These are phyloP conservation scores for Troilus luridus DNA, from an alignment of 2,888 invertebrate species.

Conservation along the genomic window DNA sequence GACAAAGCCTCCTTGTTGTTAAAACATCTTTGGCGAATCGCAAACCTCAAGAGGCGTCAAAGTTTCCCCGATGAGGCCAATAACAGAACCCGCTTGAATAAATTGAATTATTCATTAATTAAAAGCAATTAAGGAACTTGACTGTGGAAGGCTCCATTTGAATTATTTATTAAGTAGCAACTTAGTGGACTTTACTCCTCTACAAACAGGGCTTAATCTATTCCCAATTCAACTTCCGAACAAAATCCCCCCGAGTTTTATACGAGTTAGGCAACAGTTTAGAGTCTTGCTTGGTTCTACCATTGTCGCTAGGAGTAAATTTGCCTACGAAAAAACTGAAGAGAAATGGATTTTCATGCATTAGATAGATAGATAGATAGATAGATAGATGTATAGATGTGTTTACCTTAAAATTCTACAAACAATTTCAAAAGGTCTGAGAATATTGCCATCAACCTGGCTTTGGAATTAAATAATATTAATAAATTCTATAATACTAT, in stretches of 20 bases:
- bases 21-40: not conserved
- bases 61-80: conserved; percentile 4
- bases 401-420: too few relatives aligned
- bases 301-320: not conserved
- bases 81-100: not conserved
- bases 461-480: too few relatives aligned
- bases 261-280: not conserved
- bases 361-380: too few relatives aligned
- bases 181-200: conserved; percentile 9
- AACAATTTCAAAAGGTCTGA: too few relatives aligned
- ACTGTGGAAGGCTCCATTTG: not conserved
- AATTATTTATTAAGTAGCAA: conserved; percentile 25
- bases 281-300: not conserved
- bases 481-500: too few relatives aligned
- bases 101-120: conserved; percentile 39
- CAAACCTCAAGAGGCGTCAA: not conserved
- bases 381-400: too few relatives aligned
- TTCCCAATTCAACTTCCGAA: not conserved
- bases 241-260: not conserved
- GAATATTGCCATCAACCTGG: too few relatives aligned
- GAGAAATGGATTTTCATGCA: not conserved
- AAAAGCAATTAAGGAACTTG: conserved; percentile 16
- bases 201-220: not conserved
- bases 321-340: not conserved
- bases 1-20: not conserved